Conservation (phyloP, 2,888 invertebrate genomes). For the Antheraea yamamai region DNA sequence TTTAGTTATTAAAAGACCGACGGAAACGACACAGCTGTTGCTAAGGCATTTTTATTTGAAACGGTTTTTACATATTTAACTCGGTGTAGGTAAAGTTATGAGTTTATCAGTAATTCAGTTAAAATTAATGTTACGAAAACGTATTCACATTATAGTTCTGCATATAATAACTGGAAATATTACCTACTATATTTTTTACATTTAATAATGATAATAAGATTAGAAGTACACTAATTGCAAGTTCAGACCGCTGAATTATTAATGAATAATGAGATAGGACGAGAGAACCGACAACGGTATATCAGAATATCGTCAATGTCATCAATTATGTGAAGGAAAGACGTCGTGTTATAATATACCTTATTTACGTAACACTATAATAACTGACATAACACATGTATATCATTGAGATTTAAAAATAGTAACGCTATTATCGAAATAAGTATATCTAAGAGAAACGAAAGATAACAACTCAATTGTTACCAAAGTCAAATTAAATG, state of each 20-base stretch:
- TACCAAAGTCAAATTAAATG: not conserved
- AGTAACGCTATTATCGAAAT: not conserved
- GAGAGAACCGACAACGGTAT: not conserved
- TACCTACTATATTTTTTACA: not conserved
- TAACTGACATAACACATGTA: not conserved
- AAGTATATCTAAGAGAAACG: not conserved
- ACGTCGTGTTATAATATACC: not conserved
- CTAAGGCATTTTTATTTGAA: slow-evolving; percentile 23
- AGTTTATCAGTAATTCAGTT: slow-evolving; percentile 1
- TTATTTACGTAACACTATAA: not conserved
- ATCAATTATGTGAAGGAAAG: not conserved
- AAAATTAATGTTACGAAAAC: not conserved
- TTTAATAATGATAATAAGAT: not conserved
- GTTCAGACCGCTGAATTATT: not conserved
- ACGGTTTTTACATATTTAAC: slow-evolving; percentile 21
- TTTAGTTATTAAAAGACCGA: slow-evolving; percentile 13
- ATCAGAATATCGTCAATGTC: not conserved
- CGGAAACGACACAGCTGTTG: slow-evolving; percentile 24
- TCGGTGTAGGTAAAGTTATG: slow-evolving; percentile 5
- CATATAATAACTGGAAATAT: not conserved
- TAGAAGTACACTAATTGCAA: not conserved
- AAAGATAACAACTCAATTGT: not conserved
- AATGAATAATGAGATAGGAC: not conserved
- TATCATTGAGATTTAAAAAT: not conserved
- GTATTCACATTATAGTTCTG: not conserved